Percentiles rank a stretch among this genome's conserved stretches.
Conservation (phyloP, 2,797 vertebrate species). For the Smutsia gigantea region DNA sequence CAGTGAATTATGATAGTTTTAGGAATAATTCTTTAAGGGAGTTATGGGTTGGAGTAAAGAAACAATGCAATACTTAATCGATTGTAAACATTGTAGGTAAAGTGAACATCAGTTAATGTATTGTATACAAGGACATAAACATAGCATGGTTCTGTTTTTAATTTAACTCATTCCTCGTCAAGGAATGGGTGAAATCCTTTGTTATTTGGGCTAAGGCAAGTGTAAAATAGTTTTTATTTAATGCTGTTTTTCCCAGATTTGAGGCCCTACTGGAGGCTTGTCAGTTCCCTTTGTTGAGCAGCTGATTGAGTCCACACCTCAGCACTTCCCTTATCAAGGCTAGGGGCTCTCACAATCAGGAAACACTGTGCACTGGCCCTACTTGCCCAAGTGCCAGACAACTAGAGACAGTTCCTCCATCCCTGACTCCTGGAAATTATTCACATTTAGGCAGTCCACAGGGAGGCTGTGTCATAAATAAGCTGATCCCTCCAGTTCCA, state of each 20-base stretch:
- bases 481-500: not conserved
- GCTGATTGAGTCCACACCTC: not conserved
- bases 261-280: not conserved
- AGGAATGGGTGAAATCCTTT: not conserved
- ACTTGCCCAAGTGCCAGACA: not conserved
- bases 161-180: constrained; percentile 21
- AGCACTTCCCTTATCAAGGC: not conserved
- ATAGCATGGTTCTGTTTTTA: not conserved
- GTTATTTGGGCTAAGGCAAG: not conserved
- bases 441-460: not conserved
- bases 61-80: not conserved
- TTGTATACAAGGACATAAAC: not conserved
- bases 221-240: not conserved
- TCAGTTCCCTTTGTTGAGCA: not conserved
- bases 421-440: not conserved
- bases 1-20: not conserved
- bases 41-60: not conserved
- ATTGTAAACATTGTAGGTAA: not conserved
- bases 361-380: not conserved
- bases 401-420: not conserved
- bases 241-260: not conserved
- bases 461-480: not conserved
- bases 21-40: not conserved
- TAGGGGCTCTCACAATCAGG: not conserved
- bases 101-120: not conserved